Conservation (phyloP, 2,888 invertebrate genomes). For the Rugalucina vietnamica region DNA sequence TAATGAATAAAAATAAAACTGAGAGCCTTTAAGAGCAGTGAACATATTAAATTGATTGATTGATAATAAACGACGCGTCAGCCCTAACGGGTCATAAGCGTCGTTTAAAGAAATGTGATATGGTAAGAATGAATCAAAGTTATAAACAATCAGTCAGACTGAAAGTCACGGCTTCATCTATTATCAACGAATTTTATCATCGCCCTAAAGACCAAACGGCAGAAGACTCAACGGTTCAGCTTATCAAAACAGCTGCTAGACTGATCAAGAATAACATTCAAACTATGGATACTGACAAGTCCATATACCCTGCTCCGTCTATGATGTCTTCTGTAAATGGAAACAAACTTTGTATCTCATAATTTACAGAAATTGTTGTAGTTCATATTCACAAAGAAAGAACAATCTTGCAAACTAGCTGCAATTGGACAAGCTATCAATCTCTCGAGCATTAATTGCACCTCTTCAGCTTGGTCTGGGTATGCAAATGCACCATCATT, state of each 20-base stretch:
- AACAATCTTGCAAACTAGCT: neutral
- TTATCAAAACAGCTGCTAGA: constrained; percentile 19
- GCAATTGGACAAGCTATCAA: constrained; percentile 55
- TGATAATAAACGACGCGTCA: too few relatives aligned
- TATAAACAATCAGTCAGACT: too few relatives aligned
- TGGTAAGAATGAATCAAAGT: too few relatives aligned
- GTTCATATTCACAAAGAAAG: neutral
- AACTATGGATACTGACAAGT: neutral
- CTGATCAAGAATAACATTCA: neutral
- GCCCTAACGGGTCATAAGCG: too few relatives aligned
- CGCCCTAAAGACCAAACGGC: neutral
- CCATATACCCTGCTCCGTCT: neutral
- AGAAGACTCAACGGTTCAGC: neutral
- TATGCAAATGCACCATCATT: constrained; percentile 65
- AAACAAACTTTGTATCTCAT: neutral
- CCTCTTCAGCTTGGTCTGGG: constrained; percentile 64
- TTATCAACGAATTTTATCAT: constrained; percentile 11
- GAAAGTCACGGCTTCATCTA: constrained; percentile 17
- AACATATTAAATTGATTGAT: too few relatives aligned
- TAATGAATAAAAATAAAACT: too few relatives aligned
- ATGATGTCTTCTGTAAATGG: neutral
- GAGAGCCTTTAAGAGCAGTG: too few relatives aligned
- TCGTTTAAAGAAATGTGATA: too few relatives aligned
- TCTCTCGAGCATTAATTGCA: constrained; percentile 60
- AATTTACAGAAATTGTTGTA: constrained; percentile 13